Evolutionary conservation across 2,113 vertebrate species (phyloP), one percentile per base, ranked within the genome.

Genomic region (Bolborhynchus lineola): DNA sequence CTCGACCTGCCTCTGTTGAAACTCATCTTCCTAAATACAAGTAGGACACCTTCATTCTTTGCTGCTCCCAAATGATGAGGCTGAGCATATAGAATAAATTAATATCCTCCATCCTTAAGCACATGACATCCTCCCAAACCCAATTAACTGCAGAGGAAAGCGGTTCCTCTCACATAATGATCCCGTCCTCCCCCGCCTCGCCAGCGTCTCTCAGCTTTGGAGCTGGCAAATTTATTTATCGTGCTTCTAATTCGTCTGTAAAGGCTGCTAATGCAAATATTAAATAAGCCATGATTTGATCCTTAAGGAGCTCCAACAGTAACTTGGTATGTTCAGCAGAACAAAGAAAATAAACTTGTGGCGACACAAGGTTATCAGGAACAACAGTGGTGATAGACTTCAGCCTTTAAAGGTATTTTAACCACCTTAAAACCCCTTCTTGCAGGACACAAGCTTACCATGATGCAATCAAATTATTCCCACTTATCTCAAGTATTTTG

Each of bases 181-280:
- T 72, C 74, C 57, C 39, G 37, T 57, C 70, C 77, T 92, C 65
- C 55, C 24, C 57, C 2, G 14, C 60, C 57, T 24, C 28, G 74
- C 81, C 74, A 64, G 24, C 7, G 3, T 59, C 46, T 92, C 83
- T 71, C 47, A 1, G 65, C 74, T 75, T 93, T 71, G n/a, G 77
- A 93, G 78, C 28, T 5, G 10, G 93, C 78, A 93, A 95, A 96
- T 95, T 91, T 94, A 91, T 91, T 91, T 92, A 95, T 74, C 83
- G 25, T 24, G 44, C 60, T 89, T 88, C 85, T 84, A 86, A 91
- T 86, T 95, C 92, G 68, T 92, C 72, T 71, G 92, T 63, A 96
- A 95, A 94, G 64, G 88, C 91, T 91, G 89, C 64, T 92, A 96
- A 96, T 92, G 91, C 91, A 95, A 96, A 82, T 95, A 95, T 88